Evolutionary conservation across 1,140 invertebrate genomes (phyloP), one percentile per base, ranked within the genome.

Genomic region (Nixonia krombeini): DNA sequence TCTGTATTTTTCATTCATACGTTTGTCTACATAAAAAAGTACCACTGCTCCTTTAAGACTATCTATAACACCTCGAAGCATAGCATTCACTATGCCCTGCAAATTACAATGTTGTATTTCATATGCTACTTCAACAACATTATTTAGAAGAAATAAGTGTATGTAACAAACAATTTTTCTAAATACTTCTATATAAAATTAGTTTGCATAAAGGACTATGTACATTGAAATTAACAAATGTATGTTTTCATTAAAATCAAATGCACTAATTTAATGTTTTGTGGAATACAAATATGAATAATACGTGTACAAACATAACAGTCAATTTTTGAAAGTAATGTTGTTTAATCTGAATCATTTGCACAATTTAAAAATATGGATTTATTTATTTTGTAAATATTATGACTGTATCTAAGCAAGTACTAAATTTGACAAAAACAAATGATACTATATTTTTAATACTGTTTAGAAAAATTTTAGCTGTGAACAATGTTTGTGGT

Each of bases 21-120:
- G 88, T 80, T 90, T 91, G 76, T 92, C 91, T 80, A 92, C 86
- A 78, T 90, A 90, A 79, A 91, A 89, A 70, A 92, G 80, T 33
- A 90, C 87, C 40, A 89, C 80, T 53, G 89, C 88, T 55, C 92
- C 92, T 68, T 87, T 88, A 37, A 92, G 83, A 80, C 91, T 92
- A 78, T 92, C 91, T 47, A 88, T 79, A 67, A 91, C 87, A 0
- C 92, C 92, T 77, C 87, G 87, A 46, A 87, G 86, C 64, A 91
- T 81, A 28, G 90, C 89, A 71, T 86, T 79, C 28, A 87, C 78
- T 77, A 91, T 88, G 75, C 86, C 87, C 90, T 92, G 76, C 53
- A 88, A 87, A 56, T 35, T 37, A 44, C 57, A 51, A 56, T 64
- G 17, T 51, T 9, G 33, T n/a, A 29, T 35, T 23, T 25, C 8